Percentiles rank a stretch among this genome's conserved stretches.
phyloP scores from a whole-genome alignment of 2,113 vertebrate species.

The Pycnonotus jocosus region DNA sequence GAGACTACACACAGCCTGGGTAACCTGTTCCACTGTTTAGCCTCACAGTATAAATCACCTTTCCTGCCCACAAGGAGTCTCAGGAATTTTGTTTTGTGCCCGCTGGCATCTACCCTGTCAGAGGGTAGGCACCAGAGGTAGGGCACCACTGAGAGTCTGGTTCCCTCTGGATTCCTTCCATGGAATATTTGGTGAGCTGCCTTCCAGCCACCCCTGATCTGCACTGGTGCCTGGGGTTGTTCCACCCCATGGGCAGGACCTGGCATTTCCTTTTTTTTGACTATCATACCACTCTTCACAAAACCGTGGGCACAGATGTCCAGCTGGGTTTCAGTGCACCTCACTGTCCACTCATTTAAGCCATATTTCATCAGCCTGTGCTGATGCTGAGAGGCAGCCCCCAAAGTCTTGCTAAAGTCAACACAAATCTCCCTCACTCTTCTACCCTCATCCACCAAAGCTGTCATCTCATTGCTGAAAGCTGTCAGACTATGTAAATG shows the following conservation, averaged over 20 bases:
- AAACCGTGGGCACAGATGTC: neutral
- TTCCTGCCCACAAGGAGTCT: neutral
- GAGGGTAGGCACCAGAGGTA: no score
- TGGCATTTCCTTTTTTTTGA: neutral
- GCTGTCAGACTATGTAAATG: neutral
- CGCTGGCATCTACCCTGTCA: accelerated
- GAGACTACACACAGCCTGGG: neutral
- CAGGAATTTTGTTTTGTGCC: neutral
- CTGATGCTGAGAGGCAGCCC: neutral
- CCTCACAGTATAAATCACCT: neutral
- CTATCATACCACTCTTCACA: neutral
- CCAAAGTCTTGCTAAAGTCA: neutral
- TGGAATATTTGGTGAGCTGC: neutral
- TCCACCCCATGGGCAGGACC: neutral
- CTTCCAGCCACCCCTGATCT: neutral
- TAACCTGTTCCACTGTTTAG: neutral
- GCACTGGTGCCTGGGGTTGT: neutral
- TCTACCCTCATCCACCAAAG: neutral
- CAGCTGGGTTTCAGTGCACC: neutral
- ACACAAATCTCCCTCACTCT: neutral
- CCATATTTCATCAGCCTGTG: neutral
- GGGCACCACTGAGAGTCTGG: neutral
- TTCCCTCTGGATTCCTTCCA: neutral
- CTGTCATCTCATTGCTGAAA: neutral
- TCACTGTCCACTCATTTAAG: neutral